Evolutionary conservation across 2,888 invertebrate genomes (phyloP), one percentile per base, ranked within the genome.

Genomic region (Drosophila rubida): DNA sequence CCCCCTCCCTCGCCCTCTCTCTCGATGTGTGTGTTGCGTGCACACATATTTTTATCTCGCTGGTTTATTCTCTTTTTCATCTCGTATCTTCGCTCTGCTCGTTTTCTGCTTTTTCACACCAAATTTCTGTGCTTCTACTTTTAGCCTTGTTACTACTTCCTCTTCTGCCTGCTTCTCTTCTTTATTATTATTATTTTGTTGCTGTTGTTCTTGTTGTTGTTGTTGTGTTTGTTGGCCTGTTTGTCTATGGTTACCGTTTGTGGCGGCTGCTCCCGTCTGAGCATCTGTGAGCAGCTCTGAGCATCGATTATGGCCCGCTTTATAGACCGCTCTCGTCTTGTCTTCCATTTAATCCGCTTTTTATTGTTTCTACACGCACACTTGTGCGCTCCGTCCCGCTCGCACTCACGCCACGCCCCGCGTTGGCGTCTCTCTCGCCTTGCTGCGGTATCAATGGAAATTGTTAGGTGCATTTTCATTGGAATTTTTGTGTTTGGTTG

Each of bases 301-400:
- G 77, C 83, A 87, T 84, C 87, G 85, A 83, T 83, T 83, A 85
- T 87, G 79, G 75, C 46, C 54, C 63, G 60, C 69, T 83, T 82
- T 82, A 87, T 78, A 67, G 87, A 67, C 75, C 73, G 72, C 70
- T n/a, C 32, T 32, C 61, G 51, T 51, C 51, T 41, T 71, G 74
- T 72, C 88, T 76, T 81, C 87, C 85, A 78, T 88, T 87, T 87
- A 88, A 87, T 87, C 87, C 80, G 85, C 77, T 87, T 87, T 88
- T 87, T 86, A 84, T 86, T 86, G 84, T 85, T 88, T 88, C 88
- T 87, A 79, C 86, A 87, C 53, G 30, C 53, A 25, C 25, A 50
- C 54, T 44, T 53, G 11, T 60, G 46, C 46, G 35, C 51, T 13
- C 32, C 13, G 37, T 19, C 37, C 42, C 23, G 4, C 27, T 45